Conservation (phyloP, 2,797 vertebrate species). For the Sebastes hopkinsi region DNA sequence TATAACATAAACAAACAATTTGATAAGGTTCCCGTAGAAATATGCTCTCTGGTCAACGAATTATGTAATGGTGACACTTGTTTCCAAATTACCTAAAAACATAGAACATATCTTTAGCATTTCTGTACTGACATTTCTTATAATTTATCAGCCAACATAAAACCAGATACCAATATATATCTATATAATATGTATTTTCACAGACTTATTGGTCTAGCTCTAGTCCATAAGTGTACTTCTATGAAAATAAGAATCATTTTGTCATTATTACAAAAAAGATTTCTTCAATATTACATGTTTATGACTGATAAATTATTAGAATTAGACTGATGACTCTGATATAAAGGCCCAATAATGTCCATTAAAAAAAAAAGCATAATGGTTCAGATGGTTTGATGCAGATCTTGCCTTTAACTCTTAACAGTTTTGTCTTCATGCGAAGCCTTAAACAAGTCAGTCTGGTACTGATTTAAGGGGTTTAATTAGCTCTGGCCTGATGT, state of each 20-base stretch:
- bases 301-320: neutral
- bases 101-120: no score
- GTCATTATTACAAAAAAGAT: neutral
- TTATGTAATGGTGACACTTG: no score
- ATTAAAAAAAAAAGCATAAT: neutral
- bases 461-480: neutral
- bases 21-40: no score
- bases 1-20: no score
- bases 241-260: neutral
- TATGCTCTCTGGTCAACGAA: no score
- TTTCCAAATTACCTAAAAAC: no score
- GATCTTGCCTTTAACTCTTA: neutral
- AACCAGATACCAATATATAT: no score
- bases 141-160: no score
- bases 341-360: neutral
- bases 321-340: neutral
- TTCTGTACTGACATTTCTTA: no score
- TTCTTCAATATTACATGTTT: neutral
- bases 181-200: no score
- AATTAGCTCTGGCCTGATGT: neutral
- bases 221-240: no score
- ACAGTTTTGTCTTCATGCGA: neutral
- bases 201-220: accelerated
- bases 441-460: neutral
- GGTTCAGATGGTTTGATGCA: neutral